These are phyloP conservation scores for Rallus crepitans DNA, from an alignment of 2,797 vertebrate species.

Conservation along the genomic window DNA sequence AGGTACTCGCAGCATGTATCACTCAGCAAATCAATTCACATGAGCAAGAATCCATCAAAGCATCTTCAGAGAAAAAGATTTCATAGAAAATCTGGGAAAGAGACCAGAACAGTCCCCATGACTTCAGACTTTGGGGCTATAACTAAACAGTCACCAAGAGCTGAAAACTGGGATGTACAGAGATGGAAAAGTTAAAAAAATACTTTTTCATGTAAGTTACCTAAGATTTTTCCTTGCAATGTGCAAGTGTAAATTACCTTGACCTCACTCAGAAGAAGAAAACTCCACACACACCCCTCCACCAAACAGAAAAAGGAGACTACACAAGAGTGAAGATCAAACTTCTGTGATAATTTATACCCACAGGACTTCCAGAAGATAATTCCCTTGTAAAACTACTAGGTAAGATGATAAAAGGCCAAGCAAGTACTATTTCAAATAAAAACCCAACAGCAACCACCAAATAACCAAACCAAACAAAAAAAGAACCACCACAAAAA, in stretches of 20 bases:
- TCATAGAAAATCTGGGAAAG: constrained; percentile 14
- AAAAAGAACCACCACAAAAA: neutral
- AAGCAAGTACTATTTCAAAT: neutral
- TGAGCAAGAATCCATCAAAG: neutral
- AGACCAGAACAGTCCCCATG: neutral
- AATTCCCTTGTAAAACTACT: neutral
- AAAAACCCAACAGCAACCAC: neutral
- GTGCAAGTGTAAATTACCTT: neutral
- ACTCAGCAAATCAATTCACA: neutral
- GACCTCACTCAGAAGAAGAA: neutral
- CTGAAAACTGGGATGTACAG: neutral
- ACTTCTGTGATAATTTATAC: neutral
- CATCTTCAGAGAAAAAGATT: constrained; percentile 2
- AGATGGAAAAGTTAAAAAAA: neutral
- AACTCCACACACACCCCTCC: neutral
- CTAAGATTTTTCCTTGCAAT: neutral
- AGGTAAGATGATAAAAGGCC: neutral
- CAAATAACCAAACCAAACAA: neutral
- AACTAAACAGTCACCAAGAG: neutral
- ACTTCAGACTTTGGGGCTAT: neutral
- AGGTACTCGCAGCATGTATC: neutral
- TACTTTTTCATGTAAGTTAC: neutral
- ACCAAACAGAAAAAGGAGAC: neutral
- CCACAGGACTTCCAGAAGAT: neutral
- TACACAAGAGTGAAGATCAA: neutral